These are phyloP conservation scores for Diloba caeruleocephala DNA, from an alignment of 2,888 invertebrate species.

Conservation along the genomic window DNA sequence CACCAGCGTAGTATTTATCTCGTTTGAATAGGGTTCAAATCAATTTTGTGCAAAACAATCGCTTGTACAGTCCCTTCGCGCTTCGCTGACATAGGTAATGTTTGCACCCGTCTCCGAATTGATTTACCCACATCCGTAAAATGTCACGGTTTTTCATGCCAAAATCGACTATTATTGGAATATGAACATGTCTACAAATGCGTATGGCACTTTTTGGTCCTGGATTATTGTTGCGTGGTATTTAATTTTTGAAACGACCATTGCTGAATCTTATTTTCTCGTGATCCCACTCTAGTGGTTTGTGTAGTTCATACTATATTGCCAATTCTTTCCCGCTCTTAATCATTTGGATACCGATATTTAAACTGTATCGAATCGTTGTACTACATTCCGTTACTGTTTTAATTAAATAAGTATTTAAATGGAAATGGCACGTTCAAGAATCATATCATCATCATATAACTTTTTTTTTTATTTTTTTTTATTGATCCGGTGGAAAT, in stretches of 20 bases:
- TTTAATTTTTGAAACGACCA: constrained; percentile 30
- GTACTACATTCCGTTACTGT: too few species aligned
- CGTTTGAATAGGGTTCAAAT: constrained; percentile 76
- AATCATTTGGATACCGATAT: constrained; percentile 3
- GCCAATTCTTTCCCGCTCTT: background rate
- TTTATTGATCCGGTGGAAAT: too few species aligned
- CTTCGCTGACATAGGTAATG: constrained; percentile 80
- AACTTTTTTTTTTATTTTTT: too few species aligned
- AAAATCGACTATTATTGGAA: constrained; percentile 66
- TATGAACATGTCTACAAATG: constrained; percentile 60
- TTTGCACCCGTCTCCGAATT: constrained; percentile 77
- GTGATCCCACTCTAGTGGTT: constrained; percentile 19
- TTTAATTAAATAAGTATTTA: too few species aligned
- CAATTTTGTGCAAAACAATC: constrained; percentile 78
- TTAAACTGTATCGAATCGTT: background rate
- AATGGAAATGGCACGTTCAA: too few species aligned
- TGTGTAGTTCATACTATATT: constrained; percentile 3
- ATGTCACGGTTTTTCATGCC: constrained; percentile 77
- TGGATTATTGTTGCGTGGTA: constrained; percentile 26
- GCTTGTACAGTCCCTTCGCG: constrained; percentile 59
- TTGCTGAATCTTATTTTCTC: background rate
- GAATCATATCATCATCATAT: too few species aligned
- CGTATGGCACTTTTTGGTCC: constrained; percentile 28
- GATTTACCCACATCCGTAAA: constrained; percentile 85
- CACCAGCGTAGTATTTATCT: constrained; percentile 71